Evolutionary conservation across 1,140 invertebrate genomes (phyloP), one percentile per base, ranked within the genome.

Genomic region (Helicoverpa zea): DNA sequence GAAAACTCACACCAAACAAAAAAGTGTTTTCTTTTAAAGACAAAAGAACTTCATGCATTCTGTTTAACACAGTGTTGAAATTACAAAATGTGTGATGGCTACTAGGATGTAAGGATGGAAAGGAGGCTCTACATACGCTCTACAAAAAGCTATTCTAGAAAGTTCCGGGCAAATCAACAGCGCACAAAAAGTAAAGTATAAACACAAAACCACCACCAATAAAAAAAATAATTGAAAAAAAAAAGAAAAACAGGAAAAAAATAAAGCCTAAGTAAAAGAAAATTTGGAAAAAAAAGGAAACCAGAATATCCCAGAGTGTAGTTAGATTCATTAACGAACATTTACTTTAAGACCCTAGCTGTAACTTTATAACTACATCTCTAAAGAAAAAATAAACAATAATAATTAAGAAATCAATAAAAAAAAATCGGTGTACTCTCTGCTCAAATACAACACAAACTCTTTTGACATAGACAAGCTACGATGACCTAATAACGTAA

Each of bases 141-240:
- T 52, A 64, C 51, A 75, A 43, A 75, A 76, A 61, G 70, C 30
- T 14, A n/a, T 51, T 30, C 49, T 11, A 18, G 70, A 82, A 51
- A 68, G 16, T 52, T 35, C 51, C 52, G 83, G 89, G 87, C 88
- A 90, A 91, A 92, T 90, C 89, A 84, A 85, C 66, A 91, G 86
- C 82, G 84, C 83, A 83, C 85, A 86, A 88, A 43, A 74, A 86
- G 30, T 59, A 81, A 84, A 84, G 66, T 76, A 84, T 81, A 7
- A 70, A 47, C 23, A 81, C 11, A 81, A 43, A 66, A 10, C 84
- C 83, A 83, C 63, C 83, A 84, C 86, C 84, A 82, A 73, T 83
- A 23, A 66, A 61, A 23, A 66, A 61, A 82, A 72, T 13, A 77
- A 83, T 79, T 80, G 77, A 75, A 16, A 43, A 43, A 47, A 23